Base-by-base conservation (phyloP, 2,888 invertebrate species). In the Zygaena filipendulae region DNA sequence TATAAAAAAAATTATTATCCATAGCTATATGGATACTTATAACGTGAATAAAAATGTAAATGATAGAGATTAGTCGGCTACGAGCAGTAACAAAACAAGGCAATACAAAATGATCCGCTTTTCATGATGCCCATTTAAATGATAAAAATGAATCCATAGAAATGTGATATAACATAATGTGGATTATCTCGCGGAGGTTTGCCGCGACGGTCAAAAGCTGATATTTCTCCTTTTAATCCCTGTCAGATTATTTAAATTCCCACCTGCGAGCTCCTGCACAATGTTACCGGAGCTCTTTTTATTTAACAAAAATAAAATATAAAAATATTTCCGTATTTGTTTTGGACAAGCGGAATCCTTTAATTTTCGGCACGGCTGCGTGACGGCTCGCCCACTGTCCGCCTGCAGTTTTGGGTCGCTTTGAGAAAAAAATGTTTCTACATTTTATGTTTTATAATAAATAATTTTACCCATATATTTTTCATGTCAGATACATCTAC, bases 171-270 rank as follows among this genome's bases (percentile, higher is more conserved):
- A 59, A 54, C 57, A 53, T 67, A 60, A 72, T 63, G 61, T 69
- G 58, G 57, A 56, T 71, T 70, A 74, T 59, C 69, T 57, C 47
- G 39, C 40, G 41, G n/a, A 38, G 47, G 51, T 52, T 49, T 49
- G 51, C 51, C 58, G 64, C 71, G 62, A 60, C 69, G 72, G 72
- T 71, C 74, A 71, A 70, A 74, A 64, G 72, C 75, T 74, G 72
- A 75, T 79, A 72, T 75, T 77, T 70, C 66, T 75, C 70, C 57
- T 70, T 74, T 77, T 77, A 77, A 77, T 75, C 77, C 77, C 64
- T 72, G 75, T 74, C 77, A 75, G 77, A 77, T 79, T 79, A 77
- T 79, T 79, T 77, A 77, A 77, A 79, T 77, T 75, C 77, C 79
- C 79, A 79, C 77, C 79, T 79, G 77, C 62, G 64, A 60, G 56